Evolutionary conservation across 2,888 invertebrate species (phyloP), one percentile per base, ranked within the genome.

Genomic region (Teleiodes luculella): DNA sequence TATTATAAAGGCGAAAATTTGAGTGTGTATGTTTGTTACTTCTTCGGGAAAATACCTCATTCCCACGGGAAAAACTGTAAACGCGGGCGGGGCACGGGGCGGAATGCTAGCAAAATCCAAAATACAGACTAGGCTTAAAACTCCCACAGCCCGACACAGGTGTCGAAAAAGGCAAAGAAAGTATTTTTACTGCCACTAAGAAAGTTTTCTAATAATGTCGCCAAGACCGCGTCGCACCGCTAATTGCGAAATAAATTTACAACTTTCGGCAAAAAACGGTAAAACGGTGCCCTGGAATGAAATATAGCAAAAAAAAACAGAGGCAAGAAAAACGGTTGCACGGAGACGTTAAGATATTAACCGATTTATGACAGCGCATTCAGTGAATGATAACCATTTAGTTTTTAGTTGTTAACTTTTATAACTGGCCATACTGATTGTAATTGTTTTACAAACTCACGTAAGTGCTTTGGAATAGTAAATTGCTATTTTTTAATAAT

Each of bases 221-320:
- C 67, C 69, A 68, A 74, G 78, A 81, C 79, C 80, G 69, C 67
- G 79, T 76, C 74, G 67, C 72, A 68, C 78, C 85, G 80, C 86
- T 88, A 89, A 89, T 89, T 89, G 80, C 87, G 76, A 86, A 80
- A 89, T 89, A 88, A 89, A 89, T 89, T 86, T 81, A 68, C 85
- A 81, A 83, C 82, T 86, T 86, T 80, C 67, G 70, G 76, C 80
- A 79, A 83, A 89, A 88, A 89, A 85, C 81, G 74, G 63, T 71
- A 51, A 47, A 47, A 33, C 28, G 43, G 43, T 28, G 68, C 66
- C 70, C 56, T 65, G 70, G 63, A 61, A 64, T 86, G 83, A 87
- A 78, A 83, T 86, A 88, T 78, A 70, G 69, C 74, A 63, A 69
- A 70, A 78, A 80, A 76, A 82, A 81, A 77, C 72, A 66, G 70